phyloP scores from a whole-genome alignment of 2,113 vertebrate genomes.

The Scomber scombrus region DNA sequence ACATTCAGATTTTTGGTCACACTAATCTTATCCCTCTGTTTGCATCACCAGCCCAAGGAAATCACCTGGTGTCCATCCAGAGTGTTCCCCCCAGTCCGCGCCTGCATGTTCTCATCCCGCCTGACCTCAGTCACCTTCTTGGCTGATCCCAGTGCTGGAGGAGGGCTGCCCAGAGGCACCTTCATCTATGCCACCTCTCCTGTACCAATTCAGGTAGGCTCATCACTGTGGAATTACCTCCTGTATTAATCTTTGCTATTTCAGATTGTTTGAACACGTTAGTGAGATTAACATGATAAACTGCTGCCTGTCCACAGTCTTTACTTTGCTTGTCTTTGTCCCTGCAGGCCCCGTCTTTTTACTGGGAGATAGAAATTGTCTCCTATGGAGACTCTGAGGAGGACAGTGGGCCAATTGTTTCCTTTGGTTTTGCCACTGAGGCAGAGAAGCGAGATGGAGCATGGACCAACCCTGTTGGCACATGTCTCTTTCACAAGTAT shows the following conservation, averaged over 20 bases:
- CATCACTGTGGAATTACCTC: background rate
- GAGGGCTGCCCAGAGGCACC: slow-evolving; percentile 94
- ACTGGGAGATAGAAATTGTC: slow-evolving; percentile 98
- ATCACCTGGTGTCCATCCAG: slow-evolving; percentile 96
- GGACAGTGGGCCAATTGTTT: slow-evolving; percentile 97
- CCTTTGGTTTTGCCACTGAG: slow-evolving; percentile 97
- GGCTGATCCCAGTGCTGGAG: slow-evolving; percentile 97
- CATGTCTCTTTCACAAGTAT: slow-evolving; percentile 99
- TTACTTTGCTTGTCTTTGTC: background rate
- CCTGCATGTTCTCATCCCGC: slow-evolving; percentile 97
- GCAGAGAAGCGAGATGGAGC: slow-evolving; percentile 97
- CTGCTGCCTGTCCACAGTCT: background rate
- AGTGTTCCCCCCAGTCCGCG: slow-evolving; percentile 96
- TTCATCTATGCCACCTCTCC: slow-evolving; percentile 97
- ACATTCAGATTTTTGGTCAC: background rate
- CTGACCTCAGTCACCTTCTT: slow-evolving; percentile 96
- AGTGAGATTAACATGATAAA: background rate
- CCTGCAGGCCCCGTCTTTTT: slow-evolving; percentile 94
- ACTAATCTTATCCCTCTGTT: slow-evolving; percentile 27
- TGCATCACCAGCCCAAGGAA: slow-evolving; percentile 90
- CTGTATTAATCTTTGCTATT: background rate
- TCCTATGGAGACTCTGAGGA: slow-evolving; percentile 98
- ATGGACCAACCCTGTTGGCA: slow-evolving; percentile 99
- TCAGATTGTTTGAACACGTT: slow-evolving; percentile 5
- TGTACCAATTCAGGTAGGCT: slow-evolving; percentile 92